Conservation (phyloP, 2,888 invertebrate genomes). For the Creontiades dilutus region DNA sequence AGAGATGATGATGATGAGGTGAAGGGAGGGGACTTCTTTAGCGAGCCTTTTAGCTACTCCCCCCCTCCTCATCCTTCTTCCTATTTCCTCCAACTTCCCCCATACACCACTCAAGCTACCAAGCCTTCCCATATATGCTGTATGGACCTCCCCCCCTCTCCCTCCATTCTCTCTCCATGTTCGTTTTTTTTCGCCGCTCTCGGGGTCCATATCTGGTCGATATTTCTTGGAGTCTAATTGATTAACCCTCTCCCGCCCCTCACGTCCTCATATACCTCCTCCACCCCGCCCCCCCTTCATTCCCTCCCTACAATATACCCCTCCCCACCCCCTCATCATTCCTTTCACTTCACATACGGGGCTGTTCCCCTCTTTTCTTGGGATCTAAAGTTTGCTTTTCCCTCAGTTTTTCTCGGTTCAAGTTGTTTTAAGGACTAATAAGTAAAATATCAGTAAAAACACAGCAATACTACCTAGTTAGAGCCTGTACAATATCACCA, state of each 20-base stretch:
- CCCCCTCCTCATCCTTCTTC: neutral
- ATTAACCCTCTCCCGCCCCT: constrained; percentile 20
- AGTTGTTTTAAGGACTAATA: too few relatives aligned
- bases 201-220: constrained; percentile 50
- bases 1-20: neutral
- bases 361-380: too few relatives aligned
- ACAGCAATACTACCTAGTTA: too few relatives aligned
- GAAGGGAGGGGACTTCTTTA: constrained; percentile 23
- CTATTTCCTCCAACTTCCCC: neutral
- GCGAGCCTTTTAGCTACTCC: constrained; percentile 52
- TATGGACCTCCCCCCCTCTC: constrained; percentile 3
- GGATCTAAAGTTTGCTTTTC: too few relatives aligned
- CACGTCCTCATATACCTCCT: neutral
- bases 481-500: too few relatives aligned
- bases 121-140: constrained; percentile 34
- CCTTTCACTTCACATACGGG: too few relatives aligned
- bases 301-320: too few relatives aligned
- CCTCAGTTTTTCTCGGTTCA: too few relatives aligned
- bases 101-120: neutral
- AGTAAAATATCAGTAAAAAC: too few relatives aligned
- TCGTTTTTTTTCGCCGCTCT: neutral
- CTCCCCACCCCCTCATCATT: too few relatives aligned
- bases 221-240: constrained; percentile 48
- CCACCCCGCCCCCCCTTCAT: too few relatives aligned
- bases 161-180: neutral